phyloP scores from a whole-genome alignment of 1,140 invertebrate species.

The Drosophila pandora region DNA sequence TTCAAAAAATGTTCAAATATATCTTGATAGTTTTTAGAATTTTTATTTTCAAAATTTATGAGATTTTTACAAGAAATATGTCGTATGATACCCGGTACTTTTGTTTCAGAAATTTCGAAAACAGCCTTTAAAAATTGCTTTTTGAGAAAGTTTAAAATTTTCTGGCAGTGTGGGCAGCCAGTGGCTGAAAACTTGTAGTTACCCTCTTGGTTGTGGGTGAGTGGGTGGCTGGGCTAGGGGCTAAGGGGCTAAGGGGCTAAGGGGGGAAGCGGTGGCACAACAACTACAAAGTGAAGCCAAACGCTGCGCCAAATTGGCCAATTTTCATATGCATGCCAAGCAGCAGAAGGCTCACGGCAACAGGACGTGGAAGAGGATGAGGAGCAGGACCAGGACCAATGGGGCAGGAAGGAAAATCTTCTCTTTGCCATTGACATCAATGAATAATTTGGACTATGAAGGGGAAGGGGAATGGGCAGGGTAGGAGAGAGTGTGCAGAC shows the following conservation, averaged over 20 bases:
- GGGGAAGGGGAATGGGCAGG: neutral
- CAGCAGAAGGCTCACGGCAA: slow-evolving; percentile 40
- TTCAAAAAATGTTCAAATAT: neutral
- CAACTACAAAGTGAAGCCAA: slow-evolving; percentile 55
- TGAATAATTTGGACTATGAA: slow-evolving; percentile 41
- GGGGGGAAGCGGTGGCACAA: neutral
- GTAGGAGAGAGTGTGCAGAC: slow-evolving; percentile 29
- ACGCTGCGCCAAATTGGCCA: slow-evolving; percentile 71
- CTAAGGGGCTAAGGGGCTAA: neutral
- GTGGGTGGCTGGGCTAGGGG: neutral
- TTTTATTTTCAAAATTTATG: neutral
- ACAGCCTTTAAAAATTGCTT: too few relatives aligned
- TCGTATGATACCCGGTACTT: too few relatives aligned
- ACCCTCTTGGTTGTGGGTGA: neutral
- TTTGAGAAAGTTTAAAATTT: neutral
- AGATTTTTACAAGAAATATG: too few relatives aligned
- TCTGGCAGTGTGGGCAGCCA: neutral
- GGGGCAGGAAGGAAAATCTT: slow-evolving; percentile 23
- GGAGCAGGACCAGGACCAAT: slow-evolving; percentile 4
- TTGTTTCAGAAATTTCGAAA: too few relatives aligned
- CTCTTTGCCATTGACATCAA: slow-evolving; percentile 67
- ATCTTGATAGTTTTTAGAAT: too few relatives aligned
- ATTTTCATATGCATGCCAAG: slow-evolving; percentile 71
- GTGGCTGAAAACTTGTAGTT: neutral
- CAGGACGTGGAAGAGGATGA: slow-evolving; percentile 7